Conservation (phyloP, 2,113 vertebrate genomes). For the Phalacrocorax brasilianus region DNA sequence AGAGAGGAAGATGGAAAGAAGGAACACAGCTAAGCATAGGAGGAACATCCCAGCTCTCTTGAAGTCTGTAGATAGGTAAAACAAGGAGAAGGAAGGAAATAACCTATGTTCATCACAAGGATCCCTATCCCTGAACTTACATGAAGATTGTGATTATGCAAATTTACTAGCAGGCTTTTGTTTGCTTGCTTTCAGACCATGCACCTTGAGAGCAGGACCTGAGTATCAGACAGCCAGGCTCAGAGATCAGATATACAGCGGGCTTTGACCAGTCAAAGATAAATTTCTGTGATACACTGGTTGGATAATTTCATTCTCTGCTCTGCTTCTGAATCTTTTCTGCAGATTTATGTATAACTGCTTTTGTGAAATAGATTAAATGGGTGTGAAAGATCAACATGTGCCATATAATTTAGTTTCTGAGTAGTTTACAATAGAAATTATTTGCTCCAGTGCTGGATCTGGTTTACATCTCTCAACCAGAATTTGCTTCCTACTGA, state of each 20-base stretch:
- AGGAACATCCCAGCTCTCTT: background rate
- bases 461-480: no score
- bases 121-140: background rate
- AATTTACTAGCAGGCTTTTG: background rate
- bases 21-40: background rate
- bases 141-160: rapidly evolving
- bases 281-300: background rate
- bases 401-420: background rate
- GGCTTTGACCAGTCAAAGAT: background rate
- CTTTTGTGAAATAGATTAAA: background rate
- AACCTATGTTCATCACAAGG: background rate
- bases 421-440: background rate
- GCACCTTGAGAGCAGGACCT: background rate
- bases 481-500: background rate
- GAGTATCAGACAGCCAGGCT: background rate
- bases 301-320: background rate
- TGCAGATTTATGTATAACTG: background rate
- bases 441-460: background rate
- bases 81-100: background rate
- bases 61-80: background rate
- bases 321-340: background rate
- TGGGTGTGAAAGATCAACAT: background rate
- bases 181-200: background rate
- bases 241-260: background rate
- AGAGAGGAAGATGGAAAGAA: background rate